Conservation (phyloP, 2,797 vertebrate species). For the Spea hammondii region DNA sequence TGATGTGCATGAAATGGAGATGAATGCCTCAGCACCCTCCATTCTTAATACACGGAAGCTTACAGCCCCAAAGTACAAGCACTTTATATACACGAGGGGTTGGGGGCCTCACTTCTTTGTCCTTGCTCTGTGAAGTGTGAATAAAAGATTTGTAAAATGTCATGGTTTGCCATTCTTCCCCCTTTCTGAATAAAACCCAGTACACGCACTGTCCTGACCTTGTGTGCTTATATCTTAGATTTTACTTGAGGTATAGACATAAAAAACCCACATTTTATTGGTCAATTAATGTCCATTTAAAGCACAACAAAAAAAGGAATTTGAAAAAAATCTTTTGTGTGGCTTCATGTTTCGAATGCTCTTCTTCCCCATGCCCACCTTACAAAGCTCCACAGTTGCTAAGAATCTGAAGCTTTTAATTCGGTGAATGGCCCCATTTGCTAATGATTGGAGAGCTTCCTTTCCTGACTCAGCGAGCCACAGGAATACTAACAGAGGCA, state of each 20-base stretch:
- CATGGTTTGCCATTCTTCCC: constrained; percentile 45
- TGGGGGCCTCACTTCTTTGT: constrained; percentile 38
- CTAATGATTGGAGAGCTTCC: too few relatives aligned
- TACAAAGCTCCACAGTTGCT: too few relatives aligned
- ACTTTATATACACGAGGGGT: constrained; percentile 39
- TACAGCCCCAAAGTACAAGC: constrained; percentile 41
- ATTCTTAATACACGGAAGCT: constrained; percentile 38
- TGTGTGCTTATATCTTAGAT: constrained; percentile 17
- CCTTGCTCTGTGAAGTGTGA: constrained; percentile 43
- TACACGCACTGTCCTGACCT: constrained; percentile 36
- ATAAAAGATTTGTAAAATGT: constrained; percentile 52
- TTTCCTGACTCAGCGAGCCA: too few relatives aligned
- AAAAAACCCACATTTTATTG: too few relatives aligned
- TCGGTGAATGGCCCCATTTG: too few relatives aligned
- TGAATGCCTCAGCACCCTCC: constrained; percentile 41
- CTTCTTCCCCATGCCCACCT: too few relatives aligned
- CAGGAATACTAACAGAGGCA: too few relatives aligned
- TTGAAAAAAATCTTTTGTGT: too few relatives aligned
- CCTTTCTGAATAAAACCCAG: constrained; percentile 31
- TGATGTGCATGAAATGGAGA: constrained; percentile 45
- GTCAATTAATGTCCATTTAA: too few relatives aligned
- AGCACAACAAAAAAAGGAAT: too few relatives aligned
- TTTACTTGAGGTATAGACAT: constrained; percentile 8
- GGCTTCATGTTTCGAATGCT: too few relatives aligned
- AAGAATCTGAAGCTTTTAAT: too few relatives aligned